Base-by-base conservation (phyloP, 2,888 invertebrate genomes). In the Pachydiplax longipennis region DNA sequence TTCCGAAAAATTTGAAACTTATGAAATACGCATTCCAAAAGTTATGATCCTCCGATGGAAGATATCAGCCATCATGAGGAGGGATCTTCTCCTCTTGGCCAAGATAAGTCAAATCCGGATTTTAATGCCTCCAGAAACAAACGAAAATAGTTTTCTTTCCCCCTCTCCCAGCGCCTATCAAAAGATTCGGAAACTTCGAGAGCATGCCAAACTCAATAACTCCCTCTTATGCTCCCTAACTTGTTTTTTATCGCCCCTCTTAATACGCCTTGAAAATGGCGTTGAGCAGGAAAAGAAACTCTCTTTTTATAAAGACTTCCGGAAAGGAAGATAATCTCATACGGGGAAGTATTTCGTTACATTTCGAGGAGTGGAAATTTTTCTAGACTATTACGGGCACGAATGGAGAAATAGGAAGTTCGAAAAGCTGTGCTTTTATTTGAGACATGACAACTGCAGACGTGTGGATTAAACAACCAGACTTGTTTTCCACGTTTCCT, bases 161-260 rank as follows among this genome's bases (percentile, higher is more conserved):
- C 37, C 37, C 10, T 37, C 80, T 22, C 80, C 1, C 4, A 37
- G 40, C 83, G 53, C 35, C 53, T 83, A 83, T 87, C 37, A 65
- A 87, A 87, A 87, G 61, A 87, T 61, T 87, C 61, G 8, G 40
- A 87, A 87, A 87, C 61, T 87, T 87, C 87, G 65, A 87, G 65
- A 87, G 87, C 73, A 73, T 61, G 40, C 87, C 87, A 87, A 87
- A 87, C 87, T 87, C 87, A 87, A 87, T 87, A 87, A 87, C 61
- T 61, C 61, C 13, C n/a, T 53, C 44, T 31, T 8, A 22, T 53
- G 22, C 25, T 53, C 31, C 25, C 53, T 13, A n/a, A 37, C 58
- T 83, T 58, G 31, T 58, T 40, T 37, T 87, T 87, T 87, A 61
- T 65, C 87, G 35, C 37, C 61, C 61, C 65, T 37, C 61, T 87